A percentile compares a stretch with the other conserved stretches of the same genome.
Evolutionary conservation across 1,140 invertebrate genomes (phyloP).

Genomic region (Ctenoplectra terminalis): DNA sequence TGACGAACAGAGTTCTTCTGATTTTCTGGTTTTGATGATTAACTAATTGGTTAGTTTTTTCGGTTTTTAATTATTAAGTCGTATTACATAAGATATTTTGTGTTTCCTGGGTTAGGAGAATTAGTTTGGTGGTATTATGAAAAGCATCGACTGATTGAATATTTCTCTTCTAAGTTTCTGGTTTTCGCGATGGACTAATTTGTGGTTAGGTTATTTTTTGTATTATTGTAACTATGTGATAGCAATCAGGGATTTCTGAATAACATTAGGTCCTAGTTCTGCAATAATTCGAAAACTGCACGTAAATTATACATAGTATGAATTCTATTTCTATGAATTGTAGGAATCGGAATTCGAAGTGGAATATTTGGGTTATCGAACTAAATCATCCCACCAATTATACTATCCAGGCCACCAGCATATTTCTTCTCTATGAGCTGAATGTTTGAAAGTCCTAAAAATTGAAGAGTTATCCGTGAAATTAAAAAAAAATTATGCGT

Average conservation of each 20-base stretch:
- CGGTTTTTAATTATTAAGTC: no score
- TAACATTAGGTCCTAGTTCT: not conserved
- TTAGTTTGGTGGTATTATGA: no score
- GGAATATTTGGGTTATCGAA: not conserved
- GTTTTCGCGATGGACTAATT: no score
- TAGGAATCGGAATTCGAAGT: not conserved
- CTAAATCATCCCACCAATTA: constrained; percentile 5
- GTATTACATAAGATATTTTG: no score
- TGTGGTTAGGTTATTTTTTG: no score
- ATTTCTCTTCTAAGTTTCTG: no score
- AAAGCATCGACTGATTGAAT: not conserved
- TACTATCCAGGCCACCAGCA: not conserved
- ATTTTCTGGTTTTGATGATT: no score
- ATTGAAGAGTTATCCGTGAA: not conserved
- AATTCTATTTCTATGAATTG: not conserved
- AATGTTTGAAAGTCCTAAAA: not conserved
- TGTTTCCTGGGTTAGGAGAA: no score
- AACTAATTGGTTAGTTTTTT: no score
- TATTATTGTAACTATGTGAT: no score
- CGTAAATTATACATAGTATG: not conserved
- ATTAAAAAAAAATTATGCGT: no score
- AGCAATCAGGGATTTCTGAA: not conserved
- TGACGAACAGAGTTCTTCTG: no score
- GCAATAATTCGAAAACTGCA: not conserved
- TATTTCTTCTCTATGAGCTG: not conserved